Conservation (phyloP, 2,888 invertebrate genomes). For the Sussaba pulchella region DNA sequence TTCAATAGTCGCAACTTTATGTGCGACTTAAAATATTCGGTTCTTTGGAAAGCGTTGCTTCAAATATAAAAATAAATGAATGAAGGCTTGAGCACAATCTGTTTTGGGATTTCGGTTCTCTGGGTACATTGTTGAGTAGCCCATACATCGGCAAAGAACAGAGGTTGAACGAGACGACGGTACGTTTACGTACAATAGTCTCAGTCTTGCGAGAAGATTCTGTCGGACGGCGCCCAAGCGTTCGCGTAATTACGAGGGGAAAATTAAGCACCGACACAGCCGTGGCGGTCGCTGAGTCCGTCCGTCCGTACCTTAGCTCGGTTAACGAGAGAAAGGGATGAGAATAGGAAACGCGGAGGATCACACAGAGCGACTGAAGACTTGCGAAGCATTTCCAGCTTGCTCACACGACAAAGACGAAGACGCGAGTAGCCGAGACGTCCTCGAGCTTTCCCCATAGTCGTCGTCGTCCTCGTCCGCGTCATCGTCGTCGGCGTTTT, state of each 20-base stretch:
- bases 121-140: neutral
- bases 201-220: conserved; percentile 70
- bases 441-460: conserved; percentile 60
- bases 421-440: conserved; percentile 67
- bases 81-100: neutral
- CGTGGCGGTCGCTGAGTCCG: conserved; percentile 73
- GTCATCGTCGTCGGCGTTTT: conserved; percentile 38
- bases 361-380: conserved; percentile 54
- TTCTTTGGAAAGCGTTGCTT: too few species aligned
- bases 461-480: conserved; percentile 41
- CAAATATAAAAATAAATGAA: too few species aligned
- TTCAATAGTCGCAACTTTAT: too few species aligned
- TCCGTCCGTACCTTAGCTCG: conserved; percentile 73
- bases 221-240: conserved; percentile 45
- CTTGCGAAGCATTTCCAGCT: conserved; percentile 65
- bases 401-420: conserved; percentile 77
- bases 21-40: too few species aligned
- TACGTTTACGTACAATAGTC: conserved; percentile 68
- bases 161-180: conserved; percentile 31
- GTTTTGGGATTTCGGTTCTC: too few species aligned
- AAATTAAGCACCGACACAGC: conserved; percentile 85
- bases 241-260: conserved; percentile 84
- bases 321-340: conserved; percentile 70
- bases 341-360: conserved; percentile 46
- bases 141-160: neutral